Conservation (phyloP, 2,888 invertebrate genomes). For the Herminia tarsipennalis region DNA sequence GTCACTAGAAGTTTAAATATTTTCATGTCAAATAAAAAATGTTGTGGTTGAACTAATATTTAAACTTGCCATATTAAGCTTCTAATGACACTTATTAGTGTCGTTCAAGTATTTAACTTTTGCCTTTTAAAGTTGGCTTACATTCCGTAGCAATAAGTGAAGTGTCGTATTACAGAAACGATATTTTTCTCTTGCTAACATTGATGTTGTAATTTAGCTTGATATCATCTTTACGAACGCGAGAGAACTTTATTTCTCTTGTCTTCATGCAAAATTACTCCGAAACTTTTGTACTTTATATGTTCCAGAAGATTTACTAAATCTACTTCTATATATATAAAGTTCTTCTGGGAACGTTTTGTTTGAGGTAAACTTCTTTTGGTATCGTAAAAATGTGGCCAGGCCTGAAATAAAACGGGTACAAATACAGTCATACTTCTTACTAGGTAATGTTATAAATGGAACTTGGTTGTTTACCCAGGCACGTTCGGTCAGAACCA, state of each 20-base stretch:
- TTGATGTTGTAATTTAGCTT: not conserved
- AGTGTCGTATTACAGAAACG: slow-evolving; percentile 6
- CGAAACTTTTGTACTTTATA: no score
- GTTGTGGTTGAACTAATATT: slow-evolving; percentile 8
- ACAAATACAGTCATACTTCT: no score
- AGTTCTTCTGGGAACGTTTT: no score
- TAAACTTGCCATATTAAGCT: slow-evolving; percentile 13
- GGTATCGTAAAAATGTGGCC: no score
- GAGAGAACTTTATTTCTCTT: not conserved
- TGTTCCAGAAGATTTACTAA: no score
- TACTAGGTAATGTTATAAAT: no score
- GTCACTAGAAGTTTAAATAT: slow-evolving; percentile 1
- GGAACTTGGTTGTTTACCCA: no score
- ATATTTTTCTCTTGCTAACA: slow-evolving; percentile 2
- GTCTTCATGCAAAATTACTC: not conserved
- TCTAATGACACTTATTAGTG: slow-evolving; percentile 24
- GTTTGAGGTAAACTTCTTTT: no score
- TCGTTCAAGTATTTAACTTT: slow-evolving; percentile 18
- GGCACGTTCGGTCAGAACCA: no score
- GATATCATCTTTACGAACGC: not conserved
- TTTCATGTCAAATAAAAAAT: slow-evolving; percentile 8
- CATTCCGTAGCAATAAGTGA: not conserved
- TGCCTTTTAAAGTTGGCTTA: slow-evolving; percentile 16
- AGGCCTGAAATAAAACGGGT: no score
- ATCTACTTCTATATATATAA: no score